Evolutionary conservation across 2,113 vertebrate species (phyloP), one percentile per base, ranked within the genome.

Genomic region (Cavia aperea): DNA sequence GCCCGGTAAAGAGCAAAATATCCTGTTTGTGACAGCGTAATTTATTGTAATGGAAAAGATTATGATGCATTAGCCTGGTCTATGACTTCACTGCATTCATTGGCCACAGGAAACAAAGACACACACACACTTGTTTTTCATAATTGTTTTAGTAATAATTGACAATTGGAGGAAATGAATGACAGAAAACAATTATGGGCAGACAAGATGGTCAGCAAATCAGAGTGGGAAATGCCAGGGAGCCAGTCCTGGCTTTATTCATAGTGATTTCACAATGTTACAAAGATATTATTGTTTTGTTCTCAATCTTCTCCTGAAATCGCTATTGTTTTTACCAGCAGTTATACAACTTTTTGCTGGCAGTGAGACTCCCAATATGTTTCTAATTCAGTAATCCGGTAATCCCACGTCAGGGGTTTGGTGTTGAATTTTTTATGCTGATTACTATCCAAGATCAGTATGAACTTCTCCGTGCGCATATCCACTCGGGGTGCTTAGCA

Each of bases 121-220:
- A 91, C 77, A 72, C 58, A 93, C 81, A 81, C 56, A 68, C 86
- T 75, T 88, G 39, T 96, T 93, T 95, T 96, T 63, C 58, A 24
- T 94, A 93, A 96, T 97, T 97, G 96, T 97, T 96, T 96, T 93
- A 93, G 91, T 90, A 96, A 96, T 96, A 97, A 96, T 96, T 94
- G 93, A 97, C 96, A 97, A 97, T 97, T 93, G 96, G 94, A 97
- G 96, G 96, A 97, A 97, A 96, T 85, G 91, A 95, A 96, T 82
- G 96, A 94, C 93, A 96, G 95, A 96, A 94, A 95, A 96, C 96
- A 96, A 95, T 96, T 88, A 88, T 31, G 88, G 89, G 91, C 83
- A 94, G 96, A 96, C 95, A 89, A 96, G 95, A 94, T 26, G 95
- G 86, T 95, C 95, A 95, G 96, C 95, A 96, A 70, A 90, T 93